Evolutionary conservation across 53 echinoderm and acorn worm genomes (phyloP), one percentile per base, ranked within the genome.

Genomic region (Zoroaster sp.): DNA sequence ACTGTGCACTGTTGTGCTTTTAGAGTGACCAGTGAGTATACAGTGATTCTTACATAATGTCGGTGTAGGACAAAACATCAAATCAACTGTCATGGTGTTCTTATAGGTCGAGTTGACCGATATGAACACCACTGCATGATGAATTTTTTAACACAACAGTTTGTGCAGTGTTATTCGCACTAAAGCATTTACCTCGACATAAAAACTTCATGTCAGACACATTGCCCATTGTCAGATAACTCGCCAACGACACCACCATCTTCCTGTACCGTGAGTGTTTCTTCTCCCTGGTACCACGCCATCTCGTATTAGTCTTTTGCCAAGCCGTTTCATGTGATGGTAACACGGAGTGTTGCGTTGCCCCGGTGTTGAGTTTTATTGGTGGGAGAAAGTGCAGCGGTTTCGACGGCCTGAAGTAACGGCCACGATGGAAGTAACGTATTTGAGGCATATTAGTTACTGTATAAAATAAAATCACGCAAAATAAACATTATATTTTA

Each of bases 181-280:
- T 15, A 71, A 40, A 32, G 14, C 13, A 20, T 43, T 78, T 86
- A 96, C 97, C 97, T 93, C 80, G 85, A 59, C 93, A 93, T 4
- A 97, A 88, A 77, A 93, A 97, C 74, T 92, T 93, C 77, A 97
- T 92, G 63, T 97, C 97, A 30, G 89, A 90, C 20, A 97, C 88
- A 72, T 97, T 95, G 30, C 88, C 94, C 32, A 74, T 41, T 10
- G 95, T 95, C 53, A 96, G 68, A 65, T 81, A 88, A 12, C 91
- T 87, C 12, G 95, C 79, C 46, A 97, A 78, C 36, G 89, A 85
- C 65, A 44, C 47, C 42, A 97, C 75, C 90, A 97, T 74, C 80
- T 89, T 93, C 42, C 90, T 78, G 71, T 93, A 96, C 72, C 87
- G 75, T 25, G 82, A 75, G 18, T 74, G 75, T 63, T 42, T 66